A percentile compares a stretch with the other conserved stretches of the same genome.
phyloP scores from a whole-genome alignment of 2,113 vertebrate genomes.

The Pipa parva region DNA sequence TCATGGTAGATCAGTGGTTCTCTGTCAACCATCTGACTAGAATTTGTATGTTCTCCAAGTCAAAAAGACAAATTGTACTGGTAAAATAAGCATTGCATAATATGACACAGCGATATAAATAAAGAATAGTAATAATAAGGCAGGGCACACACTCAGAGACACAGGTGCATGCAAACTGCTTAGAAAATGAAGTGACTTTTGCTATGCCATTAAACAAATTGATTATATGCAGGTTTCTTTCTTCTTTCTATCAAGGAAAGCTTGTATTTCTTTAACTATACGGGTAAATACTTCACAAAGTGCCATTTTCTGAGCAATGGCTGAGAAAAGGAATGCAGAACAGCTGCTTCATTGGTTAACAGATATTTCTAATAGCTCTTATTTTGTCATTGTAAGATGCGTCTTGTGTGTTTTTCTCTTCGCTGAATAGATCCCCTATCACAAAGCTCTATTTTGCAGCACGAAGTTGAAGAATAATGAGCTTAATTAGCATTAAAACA shows the following conservation, averaged over 20 bases:
- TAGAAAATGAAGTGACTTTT: neutral
- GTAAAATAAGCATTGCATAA: too few relatives aligned
- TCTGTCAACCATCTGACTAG: too few relatives aligned
- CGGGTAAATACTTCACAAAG: neutral
- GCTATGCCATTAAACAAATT: neutral
- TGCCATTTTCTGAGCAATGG: neutral
- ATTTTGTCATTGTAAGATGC: conserved; percentile 24
- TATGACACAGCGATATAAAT: too few relatives aligned
- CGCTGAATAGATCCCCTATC: conserved; percentile 16
- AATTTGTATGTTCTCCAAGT: too few relatives aligned
- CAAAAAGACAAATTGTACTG: too few relatives aligned
- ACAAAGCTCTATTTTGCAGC: conserved; percentile 18
- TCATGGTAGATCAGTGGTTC: too few relatives aligned
- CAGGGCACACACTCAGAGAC: too few relatives aligned
- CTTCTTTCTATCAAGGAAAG: neutral
- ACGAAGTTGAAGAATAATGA: conserved; percentile 31
- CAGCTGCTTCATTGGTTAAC: conserved; percentile 17
- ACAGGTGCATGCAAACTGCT: too few relatives aligned
- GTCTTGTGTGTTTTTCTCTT: conserved; percentile 16
- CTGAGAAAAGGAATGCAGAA: neutral
- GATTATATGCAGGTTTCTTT: neutral
- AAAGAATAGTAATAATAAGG: too few relatives aligned
- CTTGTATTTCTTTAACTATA: conserved; percentile 2
- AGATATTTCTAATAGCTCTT: conserved; percentile 15
- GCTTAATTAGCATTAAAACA: conserved; percentile 35